Evolutionary conservation across 2,113 vertebrate species (phyloP).

Genomic region (Chaetura pelagica): DNA sequence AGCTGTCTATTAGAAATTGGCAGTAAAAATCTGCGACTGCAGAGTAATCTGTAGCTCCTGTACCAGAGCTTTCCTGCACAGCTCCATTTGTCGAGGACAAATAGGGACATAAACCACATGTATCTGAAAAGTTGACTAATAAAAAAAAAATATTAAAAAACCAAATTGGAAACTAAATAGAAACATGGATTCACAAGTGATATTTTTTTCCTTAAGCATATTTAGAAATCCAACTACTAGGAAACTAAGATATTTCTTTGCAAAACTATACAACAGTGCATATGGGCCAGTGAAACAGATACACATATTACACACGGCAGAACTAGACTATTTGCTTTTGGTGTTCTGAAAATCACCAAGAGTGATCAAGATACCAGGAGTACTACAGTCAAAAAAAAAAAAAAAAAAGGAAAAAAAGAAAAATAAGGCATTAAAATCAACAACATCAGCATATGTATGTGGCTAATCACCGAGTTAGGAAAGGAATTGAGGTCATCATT

Average conservation of each 20-base stretch:
- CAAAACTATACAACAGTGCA: background rate
- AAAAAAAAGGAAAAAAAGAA: too few species aligned
- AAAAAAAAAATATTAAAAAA: too few species aligned
- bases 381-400: background rate
- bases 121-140: background rate
- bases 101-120: background rate
- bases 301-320: too few species aligned
- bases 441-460: background rate
- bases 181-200: background rate
- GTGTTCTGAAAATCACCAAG: background rate
- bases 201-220: background rate
- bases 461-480: background rate
- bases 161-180: background rate
- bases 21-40: fast-evolving
- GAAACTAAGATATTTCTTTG: background rate
- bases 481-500: background rate
- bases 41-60: background rate
- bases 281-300: background rate
- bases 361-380: background rate
- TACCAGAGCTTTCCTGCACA: background rate
- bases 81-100: background rate
- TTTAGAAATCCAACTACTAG: background rate
- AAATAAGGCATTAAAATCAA: background rate
- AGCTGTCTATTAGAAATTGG: fast-evolving
- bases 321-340: too few species aligned